These are phyloP conservation scores for Cydia amplana DNA, from an alignment of 1,140 invertebrate species.

Conservation along the genomic window DNA sequence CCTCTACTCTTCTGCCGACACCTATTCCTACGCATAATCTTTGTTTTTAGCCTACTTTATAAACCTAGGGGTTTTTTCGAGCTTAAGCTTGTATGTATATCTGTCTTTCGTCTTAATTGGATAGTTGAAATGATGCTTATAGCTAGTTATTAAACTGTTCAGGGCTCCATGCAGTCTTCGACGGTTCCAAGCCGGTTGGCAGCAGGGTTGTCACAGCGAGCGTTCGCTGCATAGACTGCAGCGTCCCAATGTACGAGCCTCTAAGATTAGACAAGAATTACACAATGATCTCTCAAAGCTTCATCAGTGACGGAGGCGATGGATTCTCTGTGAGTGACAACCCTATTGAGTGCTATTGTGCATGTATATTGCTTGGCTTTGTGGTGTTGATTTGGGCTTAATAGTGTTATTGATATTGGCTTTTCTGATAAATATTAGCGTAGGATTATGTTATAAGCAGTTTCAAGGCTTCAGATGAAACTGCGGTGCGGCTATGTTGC, in stretches of 20 bases:
- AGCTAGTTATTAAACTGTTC: background rate
- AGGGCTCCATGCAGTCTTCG: conserved; percentile 57
- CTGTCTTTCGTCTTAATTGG: too few relatives aligned
- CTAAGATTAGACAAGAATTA: conserved; percentile 80
- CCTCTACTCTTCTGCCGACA: too few relatives aligned
- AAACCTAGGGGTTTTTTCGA: too few relatives aligned
- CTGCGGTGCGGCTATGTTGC: background rate
- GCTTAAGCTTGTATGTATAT: too few relatives aligned
- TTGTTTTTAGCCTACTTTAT: too few relatives aligned
- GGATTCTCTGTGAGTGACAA: conserved; percentile 74
- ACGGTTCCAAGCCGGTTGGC: conserved; percentile 78
- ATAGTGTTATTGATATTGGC: conserved; percentile 9
- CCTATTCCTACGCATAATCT: too few relatives aligned
- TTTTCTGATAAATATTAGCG: background rate
- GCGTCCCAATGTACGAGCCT: conserved; percentile 82
- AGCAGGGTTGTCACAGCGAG: conserved; percentile 80
- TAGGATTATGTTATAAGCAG: conserved; percentile 6
- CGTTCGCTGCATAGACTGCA: conserved; percentile 84
- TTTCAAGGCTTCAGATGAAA: background rate
- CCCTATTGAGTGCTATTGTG: conserved; percentile 12
- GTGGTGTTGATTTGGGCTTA: conserved; percentile 9
- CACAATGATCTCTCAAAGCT: conserved; percentile 82
- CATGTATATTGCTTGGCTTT: background rate
- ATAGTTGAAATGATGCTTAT: background rate
- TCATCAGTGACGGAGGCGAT: conserved; percentile 84